Conservation (phyloP, 2,113 vertebrate species). For the Otus sunia region DNA sequence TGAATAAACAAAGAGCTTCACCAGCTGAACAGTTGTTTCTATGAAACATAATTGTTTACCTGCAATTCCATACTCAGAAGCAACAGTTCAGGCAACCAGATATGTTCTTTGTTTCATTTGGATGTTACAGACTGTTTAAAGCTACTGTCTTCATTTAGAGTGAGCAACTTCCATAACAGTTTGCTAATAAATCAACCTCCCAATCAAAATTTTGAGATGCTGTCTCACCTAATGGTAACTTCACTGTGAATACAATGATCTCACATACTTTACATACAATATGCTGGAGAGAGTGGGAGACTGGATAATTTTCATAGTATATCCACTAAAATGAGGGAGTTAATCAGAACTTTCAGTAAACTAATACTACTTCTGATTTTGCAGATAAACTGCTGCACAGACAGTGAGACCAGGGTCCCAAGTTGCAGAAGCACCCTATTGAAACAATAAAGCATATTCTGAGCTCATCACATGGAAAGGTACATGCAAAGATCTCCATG, state of each 20-base stretch:
- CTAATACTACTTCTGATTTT: neutral
- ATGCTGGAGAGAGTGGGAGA: neutral
- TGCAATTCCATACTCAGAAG: neutral
- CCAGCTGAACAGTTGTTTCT: neutral
- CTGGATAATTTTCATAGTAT: neutral
- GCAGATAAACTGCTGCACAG: neutral
- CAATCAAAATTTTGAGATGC: neutral
- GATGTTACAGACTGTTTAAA: neutral
- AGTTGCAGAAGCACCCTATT: neutral
- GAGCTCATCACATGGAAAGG: neutral
- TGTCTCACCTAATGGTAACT: neutral
- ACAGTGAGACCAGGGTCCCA: neutral
- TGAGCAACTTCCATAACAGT: neutral
- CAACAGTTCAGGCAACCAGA: neutral
- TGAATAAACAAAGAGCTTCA: neutral
- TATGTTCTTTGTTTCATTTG: neutral
- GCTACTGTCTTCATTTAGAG: neutral
- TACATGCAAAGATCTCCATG: neutral
- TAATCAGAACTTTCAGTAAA: neutral
- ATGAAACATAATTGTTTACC: neutral
- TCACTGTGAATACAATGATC: neutral
- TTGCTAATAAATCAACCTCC: neutral
- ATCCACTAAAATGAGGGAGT: neutral
- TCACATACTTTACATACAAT: neutral
- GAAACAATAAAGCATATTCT: neutral